Base-by-base conservation (phyloP, 2,113 vertebrate genomes). In the Elaphurus davidianus region DNA sequence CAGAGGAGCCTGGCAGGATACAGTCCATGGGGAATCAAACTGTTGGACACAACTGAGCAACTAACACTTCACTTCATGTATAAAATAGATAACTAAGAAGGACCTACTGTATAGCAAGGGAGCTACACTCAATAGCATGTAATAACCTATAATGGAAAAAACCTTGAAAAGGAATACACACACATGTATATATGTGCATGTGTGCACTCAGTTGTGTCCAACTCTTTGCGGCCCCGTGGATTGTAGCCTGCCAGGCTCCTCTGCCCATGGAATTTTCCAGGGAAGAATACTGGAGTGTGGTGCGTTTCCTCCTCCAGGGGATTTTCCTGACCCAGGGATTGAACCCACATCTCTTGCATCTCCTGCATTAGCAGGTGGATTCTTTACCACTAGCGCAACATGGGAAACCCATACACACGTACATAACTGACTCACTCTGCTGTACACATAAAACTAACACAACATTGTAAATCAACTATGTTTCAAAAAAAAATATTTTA, bases 151-250 rank as follows among this genome's bases (percentile, higher is more conserved):
- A 50, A 33, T 81, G 45, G 45, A 19, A 21, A 81, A 81, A 45
- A 17, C 33, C 28, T 1, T 81, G 8, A 17, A 47, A 79, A 30
- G 28, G 40, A 16, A 78, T 16, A 47, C 16, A 2, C 28, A 79
- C 28, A 47, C 45, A 79, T 0, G 16, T 19, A 50, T 28, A 81
- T 5, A 17, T 17, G 2, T 28, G 7, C 23, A 4, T 10, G 0
- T 21, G 1, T 11, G n/a, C 12, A 9, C 9, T 71, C 67, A 11
- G n/a, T 3, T 23, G 5, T 40, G n/a, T 71, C 67, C n/a, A 40
- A 71, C 19, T 71, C n/a, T 71, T 71, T 71, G 67, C 0, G 0
- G 67, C 67, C n/a, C n/a, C 19, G 3, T 40, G 67, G 67, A 6
- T 10, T 71, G 9, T 23, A n/a, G n/a, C 64, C n/a, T 36, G n/a